Evolutionary conservation across 2,888 invertebrate genomes (phyloP), one percentile per base, ranked within the genome.

Genomic region (Sesia bembeciformis): DNA sequence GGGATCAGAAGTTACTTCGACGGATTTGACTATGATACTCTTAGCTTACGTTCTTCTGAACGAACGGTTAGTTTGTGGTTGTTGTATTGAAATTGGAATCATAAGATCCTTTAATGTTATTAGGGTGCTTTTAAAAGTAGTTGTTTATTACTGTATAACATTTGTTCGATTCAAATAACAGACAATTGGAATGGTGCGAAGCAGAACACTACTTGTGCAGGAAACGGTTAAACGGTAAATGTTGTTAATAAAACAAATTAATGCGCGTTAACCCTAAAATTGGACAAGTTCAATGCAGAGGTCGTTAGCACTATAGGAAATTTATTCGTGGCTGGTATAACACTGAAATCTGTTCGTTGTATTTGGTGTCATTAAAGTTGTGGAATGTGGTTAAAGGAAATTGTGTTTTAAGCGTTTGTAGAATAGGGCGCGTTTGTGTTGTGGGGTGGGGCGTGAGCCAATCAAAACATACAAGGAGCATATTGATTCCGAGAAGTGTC

Each of bases 401-500:
- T 54, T 84, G 80, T 70, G 71, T 76, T 79, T 74, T 85, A 78
- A 73, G 66, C 63, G 65, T 59, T 62, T 61, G 62, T 53, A 57
- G 64, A 64, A 78, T 80, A 74, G 78, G 78, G 71, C 67, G 68
- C 66, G 64, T 73, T 80, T 75, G 68, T 67, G 65, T 74, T 71
- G 75, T 61, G 65, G 62, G 61, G 61, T 62, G 59, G 62, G 66
- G 70, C 73, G 75, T 71, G 73, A 85, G 81, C 85, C 86, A 88
- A 88, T 89, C 89, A 89, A 89, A 89, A 89, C 89, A 88, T 88
- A 88, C 89, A 87, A 86, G 86, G 84, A 88, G 85, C 88, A 86
- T 89, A 89, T 89, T 89, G 89, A 89, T 89, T 89, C 89, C 84
- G 86, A 88, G 89, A 89, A 89, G 89, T 89, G 89, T 89, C 89